Base-by-base conservation (phyloP, 2,797 vertebrate genomes). In the Sebastes taczanowskii region DNA sequence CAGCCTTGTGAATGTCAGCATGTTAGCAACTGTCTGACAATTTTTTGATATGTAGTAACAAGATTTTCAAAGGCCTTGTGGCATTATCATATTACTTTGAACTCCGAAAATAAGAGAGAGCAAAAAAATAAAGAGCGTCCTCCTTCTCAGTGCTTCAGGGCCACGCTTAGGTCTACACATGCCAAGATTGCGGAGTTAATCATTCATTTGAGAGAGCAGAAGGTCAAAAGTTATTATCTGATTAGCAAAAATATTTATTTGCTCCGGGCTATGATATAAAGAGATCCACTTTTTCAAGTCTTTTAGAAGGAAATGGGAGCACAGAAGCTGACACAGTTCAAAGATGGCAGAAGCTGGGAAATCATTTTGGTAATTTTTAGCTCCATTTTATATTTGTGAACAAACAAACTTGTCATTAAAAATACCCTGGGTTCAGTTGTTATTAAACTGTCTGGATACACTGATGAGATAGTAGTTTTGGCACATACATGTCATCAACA, bases 1-100 rank as follows among this genome's bases (percentile, higher is more conserved):
- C 79, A 83, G 83, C 89, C 79, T 89, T 83, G 72, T 89, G 88
- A 89, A 84, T 92, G 83, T 90, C 90, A 90, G 85, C 71, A 89
- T 88, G 87, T 91, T 91, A 86, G 83, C 77, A 85, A 86, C 71
- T 66, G 77, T 85, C 87, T 84, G 84, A 89, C 86, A 73, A 34
- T 85, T 82, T 78, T 85, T 79, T 83, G 11, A 89, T 84, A 76
- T 84, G 76, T 86, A 71, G 76, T 87, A 89, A 90, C 84, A 83
- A 74, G 79, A 86, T 89, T 90, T 89, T 82, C 81, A 88, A 88
- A 88, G 71, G 82, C 73, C 79, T 84, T 32, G 75, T 86, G 86
- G 86, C 85, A 89, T 86, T 87, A 82, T 90, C 82, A 85, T 86
- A 82, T 82, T 80, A 83, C 81, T 91, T 84, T 91, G 83, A 84